phyloP scores from a whole-genome alignment of 1,140 invertebrate genomes.

The Meloidogyne floridensis region DNA sequence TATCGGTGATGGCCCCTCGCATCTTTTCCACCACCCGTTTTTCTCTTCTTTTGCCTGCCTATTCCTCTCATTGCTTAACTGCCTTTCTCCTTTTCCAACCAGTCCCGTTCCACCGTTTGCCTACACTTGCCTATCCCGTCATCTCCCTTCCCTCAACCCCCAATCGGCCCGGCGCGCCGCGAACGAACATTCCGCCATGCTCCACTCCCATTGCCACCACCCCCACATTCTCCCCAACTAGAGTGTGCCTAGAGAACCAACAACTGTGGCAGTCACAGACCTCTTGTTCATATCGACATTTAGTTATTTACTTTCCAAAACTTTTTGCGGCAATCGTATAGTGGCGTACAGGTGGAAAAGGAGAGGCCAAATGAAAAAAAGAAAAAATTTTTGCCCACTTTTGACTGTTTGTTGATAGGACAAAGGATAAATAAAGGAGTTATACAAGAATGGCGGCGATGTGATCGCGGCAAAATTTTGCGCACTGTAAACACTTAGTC shows the following conservation, averaged over 20 bases:
- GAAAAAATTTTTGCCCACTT: not conserved
- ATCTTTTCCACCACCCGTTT: not conserved
- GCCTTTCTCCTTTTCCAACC: not conserved
- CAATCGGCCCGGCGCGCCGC: not conserved
- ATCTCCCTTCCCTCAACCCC: not conserved
- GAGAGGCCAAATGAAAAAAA: not conserved
- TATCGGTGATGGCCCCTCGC: not conserved
- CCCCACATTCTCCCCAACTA: not conserved
- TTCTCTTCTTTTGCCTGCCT: not conserved
- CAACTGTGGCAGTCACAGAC: conserved; percentile 1
- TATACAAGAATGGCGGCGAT: not conserved
- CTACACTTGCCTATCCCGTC: conserved; percentile 5
- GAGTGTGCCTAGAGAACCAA: conserved; percentile 1
- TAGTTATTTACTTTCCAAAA: conserved; percentile 20
- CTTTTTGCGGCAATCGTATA: conserved; percentile 11
- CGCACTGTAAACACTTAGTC: conserved; percentile 10
- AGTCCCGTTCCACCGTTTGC: not conserved
- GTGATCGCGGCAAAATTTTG: conserved; percentile 20
- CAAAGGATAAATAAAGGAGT: not conserved
- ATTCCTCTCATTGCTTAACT: conserved; percentile 13
- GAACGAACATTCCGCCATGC: not conserved
- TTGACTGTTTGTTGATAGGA: not conserved
- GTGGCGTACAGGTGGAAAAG: not conserved
- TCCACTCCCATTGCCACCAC: not conserved
- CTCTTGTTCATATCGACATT: not conserved